Evolutionary conservation across 2,113 vertebrate genomes (phyloP).

Genomic region (Lontra canadensis): DNA sequence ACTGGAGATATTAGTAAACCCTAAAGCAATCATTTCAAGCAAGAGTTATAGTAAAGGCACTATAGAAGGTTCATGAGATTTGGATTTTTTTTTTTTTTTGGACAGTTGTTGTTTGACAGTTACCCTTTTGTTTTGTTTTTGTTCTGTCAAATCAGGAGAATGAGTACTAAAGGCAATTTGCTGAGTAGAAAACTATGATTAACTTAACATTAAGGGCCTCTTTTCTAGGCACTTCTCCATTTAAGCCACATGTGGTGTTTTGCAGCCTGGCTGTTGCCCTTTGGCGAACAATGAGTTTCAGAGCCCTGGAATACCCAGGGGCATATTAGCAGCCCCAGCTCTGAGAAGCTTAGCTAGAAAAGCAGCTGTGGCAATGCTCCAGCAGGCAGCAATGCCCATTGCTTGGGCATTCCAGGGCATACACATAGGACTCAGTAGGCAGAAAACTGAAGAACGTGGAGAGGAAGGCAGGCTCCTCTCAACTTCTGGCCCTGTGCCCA

Average conservation of each 20-base stretch:
- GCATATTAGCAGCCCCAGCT: neutral
- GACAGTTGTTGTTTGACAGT: neutral
- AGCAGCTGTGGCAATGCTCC: neutral
- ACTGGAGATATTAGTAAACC: neutral
- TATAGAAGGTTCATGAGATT: neutral
- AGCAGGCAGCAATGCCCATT: neutral
- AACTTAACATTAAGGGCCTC: neutral
- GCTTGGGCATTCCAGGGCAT: neutral
- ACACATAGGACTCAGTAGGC: neutral
- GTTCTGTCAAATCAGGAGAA: neutral
- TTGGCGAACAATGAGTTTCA: neutral
- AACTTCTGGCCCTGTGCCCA: neutral
- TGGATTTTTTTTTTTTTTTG: neutral
- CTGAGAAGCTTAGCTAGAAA: neutral
- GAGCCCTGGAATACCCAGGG: neutral
- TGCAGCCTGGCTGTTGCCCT: neutral
- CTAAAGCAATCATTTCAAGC: neutral
- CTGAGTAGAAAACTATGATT: neutral
- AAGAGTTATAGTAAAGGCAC: neutral
- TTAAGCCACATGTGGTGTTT: neutral
- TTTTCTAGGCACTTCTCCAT: neutral
- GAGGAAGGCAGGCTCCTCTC: neutral
- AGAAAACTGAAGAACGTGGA: neutral
- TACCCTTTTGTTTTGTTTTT: neutral
- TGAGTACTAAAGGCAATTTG: neutral